phyloP scores from a whole-genome alignment of 1,140 invertebrate genomes.

The Pseudomyrmex pallidus region DNA sequence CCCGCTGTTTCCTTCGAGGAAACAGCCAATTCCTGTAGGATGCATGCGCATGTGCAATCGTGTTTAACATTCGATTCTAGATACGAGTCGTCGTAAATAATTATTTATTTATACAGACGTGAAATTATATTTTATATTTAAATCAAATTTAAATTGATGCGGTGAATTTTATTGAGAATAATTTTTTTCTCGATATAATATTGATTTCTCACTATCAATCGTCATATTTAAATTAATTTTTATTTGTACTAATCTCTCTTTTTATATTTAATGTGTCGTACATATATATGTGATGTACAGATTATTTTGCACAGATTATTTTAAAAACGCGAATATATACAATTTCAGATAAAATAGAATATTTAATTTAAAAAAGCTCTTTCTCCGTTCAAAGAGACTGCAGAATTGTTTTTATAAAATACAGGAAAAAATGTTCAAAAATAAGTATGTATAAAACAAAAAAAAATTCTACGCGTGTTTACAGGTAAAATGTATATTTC shows the following conservation, averaged over 20 bases:
- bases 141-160: too few relatives aligned
- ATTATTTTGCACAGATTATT: slow-evolving; percentile 5
- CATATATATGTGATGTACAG: too few relatives aligned
- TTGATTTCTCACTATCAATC: not conserved
- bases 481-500: slow-evolving; percentile 37
- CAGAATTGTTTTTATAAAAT: slow-evolving; percentile 45
- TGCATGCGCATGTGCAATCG: not conserved
- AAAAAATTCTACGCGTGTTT: slow-evolving; percentile 18
- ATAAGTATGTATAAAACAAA: slow-evolving; percentile 31
- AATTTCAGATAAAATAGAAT: slow-evolving; percentile 22
- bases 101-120: not conserved
- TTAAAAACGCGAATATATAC: not conserved
- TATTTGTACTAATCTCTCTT: not conserved
- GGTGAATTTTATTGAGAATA: not conserved
- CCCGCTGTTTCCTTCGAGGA: slow-evolving; percentile 17
- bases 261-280: not conserved
- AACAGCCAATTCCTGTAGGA: not conserved
- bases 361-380: slow-evolving; percentile 18
- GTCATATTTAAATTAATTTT: not conserved
- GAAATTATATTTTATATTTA: too few relatives aligned
- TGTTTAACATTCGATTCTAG: not conserved
- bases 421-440: slow-evolving; percentile 28
- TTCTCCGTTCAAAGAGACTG: slow-evolving; percentile 3
- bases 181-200: not conserved
- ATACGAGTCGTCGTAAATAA: not conserved